Percentiles rank a stretch among this genome's conserved stretches.
phyloP scores from a whole-genome alignment of 2,113 vertebrate genomes.

The Vulpes vulpes region DNA sequence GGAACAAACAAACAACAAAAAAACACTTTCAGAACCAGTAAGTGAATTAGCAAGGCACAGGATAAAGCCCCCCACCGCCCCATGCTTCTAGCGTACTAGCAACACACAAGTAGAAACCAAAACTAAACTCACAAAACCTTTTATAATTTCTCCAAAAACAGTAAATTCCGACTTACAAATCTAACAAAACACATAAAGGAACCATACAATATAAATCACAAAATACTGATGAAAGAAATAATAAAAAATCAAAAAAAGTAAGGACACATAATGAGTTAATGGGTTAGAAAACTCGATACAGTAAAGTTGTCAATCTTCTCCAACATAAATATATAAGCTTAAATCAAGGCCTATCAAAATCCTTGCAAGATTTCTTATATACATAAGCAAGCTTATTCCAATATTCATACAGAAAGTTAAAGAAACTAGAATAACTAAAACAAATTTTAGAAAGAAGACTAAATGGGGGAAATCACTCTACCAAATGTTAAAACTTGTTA shows the following conservation, averaged over 20 bases:
- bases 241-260: background rate
- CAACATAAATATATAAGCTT: background rate
- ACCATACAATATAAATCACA: background rate
- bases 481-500: background rate
- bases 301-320: background rate
- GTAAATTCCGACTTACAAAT: background rate
- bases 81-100: background rate
- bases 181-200: background rate
- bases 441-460: background rate
- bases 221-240: background rate
- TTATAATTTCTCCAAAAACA: background rate
- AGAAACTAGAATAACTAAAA: background rate
- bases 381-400: background rate
- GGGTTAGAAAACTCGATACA: background rate
- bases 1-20: background rate
- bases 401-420: background rate
- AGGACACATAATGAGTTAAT: background rate
- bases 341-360: background rate
- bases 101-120: background rate
- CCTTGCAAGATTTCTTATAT: background rate
- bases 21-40: background rate
- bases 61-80: too few species aligned
- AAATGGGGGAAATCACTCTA: background rate
- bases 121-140: background rate
- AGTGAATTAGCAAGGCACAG: background rate